These are phyloP conservation scores for Melieria crassipennis DNA, from an alignment of 2,888 invertebrate species.

Conservation along the genomic window DNA sequence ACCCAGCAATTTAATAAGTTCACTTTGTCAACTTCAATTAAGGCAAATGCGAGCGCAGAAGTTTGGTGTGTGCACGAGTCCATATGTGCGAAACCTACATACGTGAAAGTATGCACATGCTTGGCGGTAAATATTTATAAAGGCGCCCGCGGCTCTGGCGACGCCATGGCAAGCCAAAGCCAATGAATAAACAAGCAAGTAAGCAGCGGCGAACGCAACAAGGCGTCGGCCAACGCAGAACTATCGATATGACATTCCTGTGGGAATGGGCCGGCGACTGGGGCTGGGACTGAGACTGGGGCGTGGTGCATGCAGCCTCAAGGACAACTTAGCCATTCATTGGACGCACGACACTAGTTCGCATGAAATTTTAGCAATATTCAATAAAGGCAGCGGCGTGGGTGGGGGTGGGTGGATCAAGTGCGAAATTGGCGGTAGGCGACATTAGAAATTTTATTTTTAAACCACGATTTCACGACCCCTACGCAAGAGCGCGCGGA, in stretches of 20 bases:
- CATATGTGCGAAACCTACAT: not conserved
- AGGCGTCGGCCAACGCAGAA: no score
- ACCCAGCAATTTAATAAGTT: not conserved
- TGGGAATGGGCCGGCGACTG: no score
- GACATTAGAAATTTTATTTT: not conserved
- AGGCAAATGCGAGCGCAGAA: not conserved
- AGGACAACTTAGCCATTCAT: no score
- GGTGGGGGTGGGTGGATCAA: no score
- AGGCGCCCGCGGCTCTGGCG: not conserved
- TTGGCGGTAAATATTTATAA: conserved; percentile 24
- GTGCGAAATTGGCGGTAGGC: no score
- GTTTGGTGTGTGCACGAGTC: not conserved
- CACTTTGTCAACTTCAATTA: conserved; percentile 18
- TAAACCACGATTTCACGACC: not conserved
- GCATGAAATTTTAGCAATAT: no score
- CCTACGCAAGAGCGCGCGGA: not conserved
- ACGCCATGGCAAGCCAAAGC: conserved; percentile 9
- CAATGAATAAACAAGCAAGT: not conserved
- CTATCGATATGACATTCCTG: no score
- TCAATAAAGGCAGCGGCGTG: no score
- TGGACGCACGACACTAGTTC: no score
- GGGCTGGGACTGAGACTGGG: no score
- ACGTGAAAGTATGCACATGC: not conserved
- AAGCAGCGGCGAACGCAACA: not conserved
- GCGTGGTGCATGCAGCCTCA: no score